A percentile compares a stretch with the other conserved stretches of the same genome.
Evolutionary conservation across 2,113 vertebrate genomes (phyloP).

Genomic region (Carlito syrichta): DNA sequence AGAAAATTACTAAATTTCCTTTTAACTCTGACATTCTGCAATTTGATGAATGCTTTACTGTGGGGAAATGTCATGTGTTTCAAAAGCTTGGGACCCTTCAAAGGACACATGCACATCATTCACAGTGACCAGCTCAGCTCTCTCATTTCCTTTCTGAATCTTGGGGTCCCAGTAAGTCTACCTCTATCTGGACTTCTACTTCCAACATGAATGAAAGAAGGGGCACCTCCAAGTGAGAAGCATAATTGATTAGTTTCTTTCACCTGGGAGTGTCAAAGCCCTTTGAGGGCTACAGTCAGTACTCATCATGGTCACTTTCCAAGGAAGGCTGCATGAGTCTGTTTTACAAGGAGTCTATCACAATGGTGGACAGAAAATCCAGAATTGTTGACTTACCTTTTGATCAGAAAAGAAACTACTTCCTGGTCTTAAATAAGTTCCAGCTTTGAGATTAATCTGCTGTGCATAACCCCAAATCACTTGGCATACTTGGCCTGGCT

Average conservation of each 20-base stretch:
- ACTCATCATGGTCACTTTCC: not conserved
- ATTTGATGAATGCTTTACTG: constrained; percentile 29
- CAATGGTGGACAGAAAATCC: not conserved
- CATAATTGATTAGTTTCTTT: constrained; percentile 50
- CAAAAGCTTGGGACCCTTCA: constrained; percentile 34
- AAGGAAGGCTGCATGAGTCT: not conserved
- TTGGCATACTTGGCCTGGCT: not conserved
- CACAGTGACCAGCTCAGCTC: not conserved
- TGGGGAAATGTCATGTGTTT: constrained; percentile 29
- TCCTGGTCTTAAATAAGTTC: constrained; percentile 9
- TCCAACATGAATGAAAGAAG: constrained; percentile 26
- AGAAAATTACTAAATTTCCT: constrained; percentile 51
- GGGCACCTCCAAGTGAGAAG: not conserved
- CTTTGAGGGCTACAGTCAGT: not conserved
- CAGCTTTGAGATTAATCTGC: not conserved
- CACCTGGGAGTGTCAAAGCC: constrained; percentile 7
- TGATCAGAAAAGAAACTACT: not conserved
- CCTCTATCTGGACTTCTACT: constrained; percentile 2
- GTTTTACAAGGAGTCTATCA: not conserved
- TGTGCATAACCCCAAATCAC: not conserved
- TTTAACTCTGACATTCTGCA: constrained; percentile 26
- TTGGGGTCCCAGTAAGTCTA: not conserved
- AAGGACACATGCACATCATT: not conserved
- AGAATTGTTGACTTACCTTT: constrained; percentile 9
- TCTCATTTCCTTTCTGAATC: not conserved